A percentile compares a stretch with the other conserved stretches of the same genome.
These are phyloP conservation scores for Tryphoninae sp. DNA, from an alignment of 2,888 invertebrate genomes.

Conservation along the genomic window DNA sequence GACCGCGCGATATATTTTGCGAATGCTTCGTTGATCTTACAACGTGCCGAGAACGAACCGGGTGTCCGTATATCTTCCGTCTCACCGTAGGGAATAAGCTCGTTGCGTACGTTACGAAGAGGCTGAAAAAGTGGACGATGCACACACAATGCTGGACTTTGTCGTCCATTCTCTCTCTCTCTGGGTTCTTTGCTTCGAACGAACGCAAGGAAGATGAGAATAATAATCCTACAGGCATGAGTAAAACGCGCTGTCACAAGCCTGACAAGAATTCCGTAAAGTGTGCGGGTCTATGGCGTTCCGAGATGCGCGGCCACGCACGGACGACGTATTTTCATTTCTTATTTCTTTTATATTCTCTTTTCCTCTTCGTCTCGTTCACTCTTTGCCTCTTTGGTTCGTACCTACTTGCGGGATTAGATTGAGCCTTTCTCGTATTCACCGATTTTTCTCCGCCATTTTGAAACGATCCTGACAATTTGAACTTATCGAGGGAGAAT, in stretches of 20 bases:
- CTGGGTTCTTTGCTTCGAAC: conserved; percentile 11
- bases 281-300: conserved; percentile 57
- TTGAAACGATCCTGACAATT: conserved; percentile 30
- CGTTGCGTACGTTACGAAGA: conserved; percentile 41
- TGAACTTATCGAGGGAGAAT: conserved; percentile 26
- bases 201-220: conserved; percentile 34
- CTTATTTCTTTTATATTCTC: conserved; percentile 20
- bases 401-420: conserved; percentile 53
- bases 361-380: conserved; percentile 1
- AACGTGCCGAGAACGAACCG: not conserved
- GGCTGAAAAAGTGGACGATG: conserved; percentile 37
- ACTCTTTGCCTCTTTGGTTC: not conserved
- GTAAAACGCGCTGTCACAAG: conserved; percentile 56
- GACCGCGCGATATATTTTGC: conserved; percentile 1
- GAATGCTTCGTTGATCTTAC: conserved; percentile 1
- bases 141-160: conserved; percentile 43
- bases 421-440: conserved; percentile 31
- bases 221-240: conserved; percentile 49
- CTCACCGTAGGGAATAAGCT: conserved; percentile 42
- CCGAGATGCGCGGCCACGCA: conserved; percentile 40
- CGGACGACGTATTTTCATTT: conserved; percentile 49
- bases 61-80: not conserved
- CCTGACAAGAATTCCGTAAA: conserved; percentile 59
- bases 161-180: conserved; percentile 31
- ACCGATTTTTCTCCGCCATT: conserved; percentile 40